Evolutionary conservation across 2,888 invertebrate species (phyloP).

Genomic region (Xanthorhoe designata): DNA sequence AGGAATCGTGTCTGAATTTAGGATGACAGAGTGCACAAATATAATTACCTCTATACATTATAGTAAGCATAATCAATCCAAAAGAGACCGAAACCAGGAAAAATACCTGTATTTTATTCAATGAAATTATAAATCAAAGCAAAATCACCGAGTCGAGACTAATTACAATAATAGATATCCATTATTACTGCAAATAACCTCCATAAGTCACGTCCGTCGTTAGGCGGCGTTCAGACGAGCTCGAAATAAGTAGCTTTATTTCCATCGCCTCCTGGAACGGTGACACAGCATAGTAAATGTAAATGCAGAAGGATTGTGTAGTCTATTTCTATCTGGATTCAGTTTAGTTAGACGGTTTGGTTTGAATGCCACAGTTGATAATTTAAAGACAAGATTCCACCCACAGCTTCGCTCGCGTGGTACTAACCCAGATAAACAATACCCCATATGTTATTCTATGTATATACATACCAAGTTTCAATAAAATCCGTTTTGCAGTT

Average conservation of each 20-base stretch:
- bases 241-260: conserved; percentile 44
- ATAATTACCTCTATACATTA: too few species aligned
- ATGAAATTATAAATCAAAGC: background rate
- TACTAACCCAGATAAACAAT: too few species aligned
- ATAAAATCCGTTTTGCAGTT: too few species aligned
- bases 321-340: background rate
- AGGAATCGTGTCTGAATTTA: too few species aligned
- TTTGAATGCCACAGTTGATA: too few species aligned
- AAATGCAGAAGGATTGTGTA: conserved; percentile 1
- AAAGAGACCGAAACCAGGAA: background rate
- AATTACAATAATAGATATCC: conserved; percentile 3
- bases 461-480: too few species aligned
- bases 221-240: conserved; percentile 32
- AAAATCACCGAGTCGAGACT: background rate
- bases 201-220: conserved; percentile 30
- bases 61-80: too few species aligned
- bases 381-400: too few species aligned
- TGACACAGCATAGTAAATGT: conserved; percentile 1
- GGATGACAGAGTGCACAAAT: too few species aligned
- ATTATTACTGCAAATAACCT: conserved; percentile 52
- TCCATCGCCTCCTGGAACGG: conserved; percentile 3
- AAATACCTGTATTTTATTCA: background rate
- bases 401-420: too few species aligned
- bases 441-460: too few species aligned
- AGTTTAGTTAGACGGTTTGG: background rate